A percentile compares a stretch with the other conserved stretches of the same genome.
Conservation (phyloP, 30 jellyfish, hydroid and myxozoan genomes). For the Aurelia aurita region DNA sequence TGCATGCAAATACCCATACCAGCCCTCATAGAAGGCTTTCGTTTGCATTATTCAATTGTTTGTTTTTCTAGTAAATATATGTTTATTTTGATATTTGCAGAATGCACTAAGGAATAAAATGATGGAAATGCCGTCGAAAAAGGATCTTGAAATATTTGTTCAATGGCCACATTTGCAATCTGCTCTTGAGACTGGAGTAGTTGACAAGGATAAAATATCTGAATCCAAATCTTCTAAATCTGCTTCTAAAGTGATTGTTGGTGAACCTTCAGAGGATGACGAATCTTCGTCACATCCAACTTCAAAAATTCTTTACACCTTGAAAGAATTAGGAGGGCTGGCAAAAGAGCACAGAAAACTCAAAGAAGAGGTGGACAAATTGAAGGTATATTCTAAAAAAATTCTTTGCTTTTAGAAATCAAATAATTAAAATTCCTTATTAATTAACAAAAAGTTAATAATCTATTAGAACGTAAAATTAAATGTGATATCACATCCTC, state of each 20-base stretch:
- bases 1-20: too few relatives aligned
- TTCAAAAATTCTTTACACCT: not conserved
- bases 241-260: not conserved
- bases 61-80: not conserved
- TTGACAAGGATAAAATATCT: not conserved
- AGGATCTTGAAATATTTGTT: conserved; percentile 32
- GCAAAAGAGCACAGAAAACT: conserved; percentile 29
- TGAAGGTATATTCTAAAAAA: conserved; percentile 20
- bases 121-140: conserved; percentile 23
- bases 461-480: too few relatives aligned
- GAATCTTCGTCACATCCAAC: conserved; percentile 24
- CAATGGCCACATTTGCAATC: conserved; percentile 67
- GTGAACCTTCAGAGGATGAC: not conserved
- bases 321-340: conserved; percentile 43
- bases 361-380: conserved; percentile 46
- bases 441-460: too few relatives aligned
- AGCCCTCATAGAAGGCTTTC: not conserved
- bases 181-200: conserved; percentile 50
- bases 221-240: not conserved
- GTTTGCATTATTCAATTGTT: not conserved
- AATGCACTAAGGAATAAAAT: not conserved
- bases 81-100: conserved; percentile 1
- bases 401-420: not conserved
- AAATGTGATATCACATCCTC: too few relatives aligned
- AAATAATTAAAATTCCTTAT: too few relatives aligned